phyloP scores from a whole-genome alignment of 2,797 vertebrate species.

The Gymnocypris eckloni region DNA sequence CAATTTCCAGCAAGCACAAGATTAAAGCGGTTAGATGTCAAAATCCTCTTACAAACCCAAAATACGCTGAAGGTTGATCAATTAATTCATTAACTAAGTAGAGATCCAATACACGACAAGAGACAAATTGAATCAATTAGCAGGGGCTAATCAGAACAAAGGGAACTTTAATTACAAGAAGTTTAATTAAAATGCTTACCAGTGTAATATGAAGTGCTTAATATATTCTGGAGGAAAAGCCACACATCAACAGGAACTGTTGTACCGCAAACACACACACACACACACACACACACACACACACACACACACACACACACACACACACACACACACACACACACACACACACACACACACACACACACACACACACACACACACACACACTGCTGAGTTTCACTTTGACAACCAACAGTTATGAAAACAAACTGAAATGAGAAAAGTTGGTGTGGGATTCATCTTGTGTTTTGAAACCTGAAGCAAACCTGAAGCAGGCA shows the following conservation, averaged over 20 bases:
- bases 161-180: constrained; percentile 94
- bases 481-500: no score
- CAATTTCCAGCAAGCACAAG: constrained; percentile 63
- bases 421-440: neutral
- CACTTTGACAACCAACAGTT: neutral
- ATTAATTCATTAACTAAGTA: constrained; percentile 86
- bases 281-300: neutral
- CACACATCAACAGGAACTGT: neutral
- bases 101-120: constrained; percentile 75
- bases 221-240: constrained; percentile 68
- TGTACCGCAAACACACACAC: neutral
- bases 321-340: neutral
- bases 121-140: constrained; percentile 97
- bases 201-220: constrained; percentile 73
- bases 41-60: constrained; percentile 77
- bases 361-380: neutral
- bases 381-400: neutral
- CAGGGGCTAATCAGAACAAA: constrained; percentile 88
- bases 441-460: neutral
- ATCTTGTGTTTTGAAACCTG: neutral
- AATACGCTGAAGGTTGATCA: constrained; percentile 75
- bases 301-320: neutral
- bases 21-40: constrained; percentile 77
- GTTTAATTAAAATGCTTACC: constrained; percentile 90
- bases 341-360: neutral